Base-by-base conservation (phyloP, 2,113 vertebrate species). In the Xenus cinereus region DNA sequence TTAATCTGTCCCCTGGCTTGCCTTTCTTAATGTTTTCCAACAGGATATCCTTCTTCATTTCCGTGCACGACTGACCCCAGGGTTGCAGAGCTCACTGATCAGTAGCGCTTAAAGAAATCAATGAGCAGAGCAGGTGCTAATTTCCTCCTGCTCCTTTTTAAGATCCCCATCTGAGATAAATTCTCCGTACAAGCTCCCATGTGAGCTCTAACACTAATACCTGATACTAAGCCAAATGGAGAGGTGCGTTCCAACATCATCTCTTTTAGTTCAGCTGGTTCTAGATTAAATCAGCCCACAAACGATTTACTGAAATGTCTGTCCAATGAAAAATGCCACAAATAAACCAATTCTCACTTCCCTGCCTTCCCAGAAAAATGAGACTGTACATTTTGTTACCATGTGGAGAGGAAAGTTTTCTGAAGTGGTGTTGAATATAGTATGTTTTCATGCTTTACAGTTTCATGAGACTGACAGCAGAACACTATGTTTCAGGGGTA, bases 111-210 rank as follows among this genome's bases (percentile, higher is more conserved):
- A 30, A 12, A 86, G 73, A 81, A 94, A 97, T 96, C 95, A 78
- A 90, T 96, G 80, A 71, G 26, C 68, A 51, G 45, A 86, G 63
- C 79, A 12, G 3, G 64, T 66, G 84, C 84, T 95, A 92, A 96
- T 94, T 96, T 56, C 74, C 87, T 78, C 23, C 76, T 35, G 13
- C 68, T 90, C 60, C 86, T 87, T 24, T 59, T 24, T 4, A 5
- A 94, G 96, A 92, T 95, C 66, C 26, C 39, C 60, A 59, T 89
- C 60, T 18, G 23, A 0, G 81, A 96, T 95, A 94, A 89, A 78
- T 63, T 68, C 83, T 43, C 0, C 0, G 89, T 33, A 84, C 3
- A 0, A 0, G 1, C 43, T 94, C 91, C 39, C 91, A 8, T 0
- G 6, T 46, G 91, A 91, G 66, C 77, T 72, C 39, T 51, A 19